These are phyloP conservation scores for Camptogramma bilineatum DNA, from an alignment of 2,888 invertebrate species.

Conservation along the genomic window DNA sequence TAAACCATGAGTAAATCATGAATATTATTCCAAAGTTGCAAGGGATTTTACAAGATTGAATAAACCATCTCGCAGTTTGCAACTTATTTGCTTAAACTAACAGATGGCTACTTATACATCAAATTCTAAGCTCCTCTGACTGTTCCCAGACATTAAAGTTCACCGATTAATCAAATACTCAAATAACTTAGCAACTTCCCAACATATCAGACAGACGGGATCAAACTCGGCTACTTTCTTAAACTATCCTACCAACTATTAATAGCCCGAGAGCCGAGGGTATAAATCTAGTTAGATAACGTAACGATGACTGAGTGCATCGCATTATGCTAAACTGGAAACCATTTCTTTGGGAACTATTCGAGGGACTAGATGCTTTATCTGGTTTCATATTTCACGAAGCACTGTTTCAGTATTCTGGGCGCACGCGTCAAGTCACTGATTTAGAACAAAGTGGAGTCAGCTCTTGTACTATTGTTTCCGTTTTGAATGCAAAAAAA, in stretches of 20 bases:
- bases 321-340: conserved; percentile 71
- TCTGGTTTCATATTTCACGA: conserved; percentile 70
- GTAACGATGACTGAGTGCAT: conserved; percentile 72
- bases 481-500: conserved; percentile 17
- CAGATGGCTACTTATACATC: conserved; percentile 11
- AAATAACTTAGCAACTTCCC: conserved; percentile 43
- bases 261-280: conserved; percentile 58
- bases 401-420: conserved; percentile 54
- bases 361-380: conserved; percentile 62
- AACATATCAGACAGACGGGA: conserved; percentile 49
- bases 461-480: conserved; percentile 34
- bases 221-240: conserved; percentile 45
- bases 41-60: conserved; percentile 8
- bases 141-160: conserved; percentile 17
- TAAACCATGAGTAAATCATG: not conserved
- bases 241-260: conserved; percentile 60
- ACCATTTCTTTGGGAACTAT: conserved; percentile 75
- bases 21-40: not conserved
- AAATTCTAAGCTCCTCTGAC: conserved; percentile 11
- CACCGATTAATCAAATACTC: conserved; percentile 30
- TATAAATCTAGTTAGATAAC: conserved; percentile 74
- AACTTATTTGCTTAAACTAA: conserved; percentile 12
- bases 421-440: conserved; percentile 43
- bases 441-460: conserved; percentile 46
- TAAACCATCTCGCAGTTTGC: conserved; percentile 4